Evolutionary conservation across 2,888 invertebrate species (phyloP).

Genomic region (Epinotia brunnichana): DNA sequence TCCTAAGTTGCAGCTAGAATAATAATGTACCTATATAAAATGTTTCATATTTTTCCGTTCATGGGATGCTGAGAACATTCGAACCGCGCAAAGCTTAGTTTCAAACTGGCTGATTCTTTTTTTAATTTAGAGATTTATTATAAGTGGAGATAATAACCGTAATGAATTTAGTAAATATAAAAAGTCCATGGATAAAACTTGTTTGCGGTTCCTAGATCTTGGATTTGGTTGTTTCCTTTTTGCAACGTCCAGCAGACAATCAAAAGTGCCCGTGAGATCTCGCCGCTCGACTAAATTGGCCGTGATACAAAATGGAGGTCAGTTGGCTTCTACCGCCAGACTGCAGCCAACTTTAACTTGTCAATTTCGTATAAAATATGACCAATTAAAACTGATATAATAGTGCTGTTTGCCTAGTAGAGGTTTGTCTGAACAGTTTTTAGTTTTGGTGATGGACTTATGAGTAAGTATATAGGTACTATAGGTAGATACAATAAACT

Average conservation of each 20-base stretch:
- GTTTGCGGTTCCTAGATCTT: constrained; percentile 32
- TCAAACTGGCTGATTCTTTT: no score
- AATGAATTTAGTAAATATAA: neutral
- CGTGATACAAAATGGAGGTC: constrained; percentile 71
- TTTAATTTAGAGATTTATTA: no score
- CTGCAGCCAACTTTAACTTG: constrained; percentile 32
- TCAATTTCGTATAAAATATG: neutral
- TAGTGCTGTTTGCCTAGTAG: neutral
- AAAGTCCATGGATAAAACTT: constrained; percentile 6
- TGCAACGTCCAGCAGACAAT: constrained; percentile 66
- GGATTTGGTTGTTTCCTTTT: constrained; percentile 50
- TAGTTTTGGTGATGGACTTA: constrained; percentile 41
- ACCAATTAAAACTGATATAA: constrained; percentile 17
- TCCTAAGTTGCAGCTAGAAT: no score
- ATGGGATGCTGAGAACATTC: no score
- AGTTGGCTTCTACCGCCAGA: constrained; percentile 55
- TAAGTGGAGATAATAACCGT: no score
- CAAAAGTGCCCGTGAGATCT: constrained; percentile 65
- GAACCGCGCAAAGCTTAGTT: no score
- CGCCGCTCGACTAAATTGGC: constrained; percentile 63
- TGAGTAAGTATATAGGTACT: no score
- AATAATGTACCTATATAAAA: no score
- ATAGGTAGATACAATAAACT: neutral
- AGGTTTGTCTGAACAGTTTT: neutral
- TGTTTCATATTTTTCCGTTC: no score